Conservation (phyloP, 2,113 vertebrate genomes). For the Gambusia affinis region DNA sequence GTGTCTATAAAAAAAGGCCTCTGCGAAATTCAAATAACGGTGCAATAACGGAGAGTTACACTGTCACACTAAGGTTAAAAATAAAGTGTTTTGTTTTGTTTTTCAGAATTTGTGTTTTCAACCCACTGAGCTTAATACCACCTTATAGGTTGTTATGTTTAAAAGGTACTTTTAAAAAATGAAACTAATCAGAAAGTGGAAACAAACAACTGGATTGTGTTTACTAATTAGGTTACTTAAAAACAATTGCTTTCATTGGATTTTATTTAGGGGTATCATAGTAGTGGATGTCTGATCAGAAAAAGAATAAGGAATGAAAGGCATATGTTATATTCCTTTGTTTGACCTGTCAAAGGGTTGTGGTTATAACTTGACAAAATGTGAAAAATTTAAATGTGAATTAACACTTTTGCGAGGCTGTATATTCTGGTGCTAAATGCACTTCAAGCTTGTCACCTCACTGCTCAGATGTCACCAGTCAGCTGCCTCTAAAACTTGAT, state of each 20-base stretch:
- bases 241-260: not conserved
- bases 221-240: not conserved
- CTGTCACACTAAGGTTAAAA: not conserved
- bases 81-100: too few species aligned
- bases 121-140: too few species aligned
- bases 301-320: not conserved
- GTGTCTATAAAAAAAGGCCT: not conserved
- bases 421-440: not conserved
- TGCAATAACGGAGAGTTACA: constrained; percentile 8
- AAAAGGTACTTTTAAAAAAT: too few species aligned
- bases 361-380: not conserved
- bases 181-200: too few species aligned
- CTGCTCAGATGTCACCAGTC: constrained; percentile 43
- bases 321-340: too few species aligned
- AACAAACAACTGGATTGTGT: not conserved
- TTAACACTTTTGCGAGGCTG: not conserved
- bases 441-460: constrained; percentile 26
- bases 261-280: not conserved
- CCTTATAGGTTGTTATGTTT: too few species aligned
- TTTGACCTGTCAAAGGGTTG: not conserved
- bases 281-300: not conserved
- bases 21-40: constrained; percentile 17
- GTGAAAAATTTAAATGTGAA: not conserved
- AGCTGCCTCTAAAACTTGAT: constrained; percentile 16
- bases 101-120: too few species aligned